Conservation (phyloP, 2,113 vertebrate species). For the Hemiprocne comata region DNA sequence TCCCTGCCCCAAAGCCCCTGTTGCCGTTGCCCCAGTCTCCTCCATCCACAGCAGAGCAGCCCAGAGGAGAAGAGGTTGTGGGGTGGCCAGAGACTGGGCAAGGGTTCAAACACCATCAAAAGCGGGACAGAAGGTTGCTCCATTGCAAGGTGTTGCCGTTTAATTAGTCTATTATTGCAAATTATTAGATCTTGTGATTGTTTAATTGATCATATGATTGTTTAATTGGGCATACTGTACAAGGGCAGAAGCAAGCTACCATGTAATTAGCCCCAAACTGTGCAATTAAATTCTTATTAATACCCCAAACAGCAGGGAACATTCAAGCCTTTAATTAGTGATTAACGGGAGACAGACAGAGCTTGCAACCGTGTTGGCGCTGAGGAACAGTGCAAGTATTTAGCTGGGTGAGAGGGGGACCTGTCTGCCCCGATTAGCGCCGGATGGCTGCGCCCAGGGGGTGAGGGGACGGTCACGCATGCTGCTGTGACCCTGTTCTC, state of each 20-base stretch:
- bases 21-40: accelerated
- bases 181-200: constrained; percentile 71
- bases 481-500: not conserved
- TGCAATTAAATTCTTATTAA: constrained; percentile 77
- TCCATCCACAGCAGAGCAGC: not conserved
- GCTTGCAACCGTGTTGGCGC: not conserved
- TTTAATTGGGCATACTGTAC: constrained; percentile 58
- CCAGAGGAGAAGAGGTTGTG: not conserved
- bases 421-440: not conserved
- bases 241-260: constrained; percentile 50
- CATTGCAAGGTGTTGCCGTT: not conserved
- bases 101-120: not conserved
- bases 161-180: constrained; percentile 67
- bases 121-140: not conserved
- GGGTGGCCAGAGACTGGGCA: not conserved
- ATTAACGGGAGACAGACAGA: constrained; percentile 66
- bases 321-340: constrained; percentile 75
- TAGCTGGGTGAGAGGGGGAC: not conserved
- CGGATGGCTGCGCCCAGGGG: not conserved
- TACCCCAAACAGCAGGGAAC: constrained; percentile 73
- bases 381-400: constrained; percentile 30
- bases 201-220: constrained; percentile 64
- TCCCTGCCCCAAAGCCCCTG: not conserved
- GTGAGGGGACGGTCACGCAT: not conserved
- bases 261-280: constrained; percentile 72